A percentile compares a stretch with the other conserved stretches of the same genome.
Evolutionary conservation across 2,797 vertebrate species (phyloP).

Genomic region (Moxostoma hubbsi): DNA sequence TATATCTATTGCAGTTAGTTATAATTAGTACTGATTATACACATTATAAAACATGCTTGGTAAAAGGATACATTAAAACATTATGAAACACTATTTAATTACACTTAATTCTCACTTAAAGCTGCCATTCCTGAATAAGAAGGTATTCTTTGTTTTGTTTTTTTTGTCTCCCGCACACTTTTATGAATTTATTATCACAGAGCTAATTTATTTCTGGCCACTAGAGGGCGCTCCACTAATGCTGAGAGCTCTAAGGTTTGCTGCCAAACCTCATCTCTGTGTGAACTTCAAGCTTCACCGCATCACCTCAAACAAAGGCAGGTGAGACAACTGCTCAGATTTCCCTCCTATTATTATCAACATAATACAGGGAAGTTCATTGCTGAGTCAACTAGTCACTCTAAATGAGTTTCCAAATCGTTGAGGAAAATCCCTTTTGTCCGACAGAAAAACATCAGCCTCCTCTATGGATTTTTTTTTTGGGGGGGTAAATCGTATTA

Average conservation of each 20-base stretch:
- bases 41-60: no score
- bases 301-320: not conserved
- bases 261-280: not conserved
- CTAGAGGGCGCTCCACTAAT: conserved; percentile 60
- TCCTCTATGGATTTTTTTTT: no score
- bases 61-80: not conserved
- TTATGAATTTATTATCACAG: not conserved
- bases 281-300: not conserved
- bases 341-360: not conserved
- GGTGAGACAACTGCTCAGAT: not conserved
- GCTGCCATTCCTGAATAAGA: not conserved
- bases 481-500: no score
- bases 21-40: no score
- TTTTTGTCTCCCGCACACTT: not conserved
- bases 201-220: conserved; percentile 24
- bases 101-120: not conserved
- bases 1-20: no score
- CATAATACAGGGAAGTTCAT: not conserved
- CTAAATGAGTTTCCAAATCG: no score
- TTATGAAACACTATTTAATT: not conserved
- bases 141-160: not conserved
- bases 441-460: no score
- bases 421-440: no score
- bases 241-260: not conserved
- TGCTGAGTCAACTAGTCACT: not conserved